phyloP scores from a whole-genome alignment of 92 coral and sea anemone species.

The Heteractis magnifica region DNA sequence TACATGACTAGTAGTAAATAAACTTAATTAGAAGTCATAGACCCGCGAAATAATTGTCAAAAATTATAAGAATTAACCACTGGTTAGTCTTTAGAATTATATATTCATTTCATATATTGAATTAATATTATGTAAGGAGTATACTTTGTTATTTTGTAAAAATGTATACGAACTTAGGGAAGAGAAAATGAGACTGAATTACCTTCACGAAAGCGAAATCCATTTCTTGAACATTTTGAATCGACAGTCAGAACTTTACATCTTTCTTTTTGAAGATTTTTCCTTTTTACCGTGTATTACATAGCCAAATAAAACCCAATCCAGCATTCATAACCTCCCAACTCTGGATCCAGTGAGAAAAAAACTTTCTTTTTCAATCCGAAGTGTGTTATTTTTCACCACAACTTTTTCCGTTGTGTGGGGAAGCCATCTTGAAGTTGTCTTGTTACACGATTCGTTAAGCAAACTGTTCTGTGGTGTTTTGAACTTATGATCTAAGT shows the following conservation, averaged over 20 bases:
- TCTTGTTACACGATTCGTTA: slow-evolving; percentile 10
- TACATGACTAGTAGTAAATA: background rate
- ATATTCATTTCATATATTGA: background rate
- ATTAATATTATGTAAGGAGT: background rate
- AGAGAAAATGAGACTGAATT: background rate
- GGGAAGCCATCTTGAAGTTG: slow-evolving; percentile 23
- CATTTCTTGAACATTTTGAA: background rate
- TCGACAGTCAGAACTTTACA: background rate
- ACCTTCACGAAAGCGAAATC: background rate
- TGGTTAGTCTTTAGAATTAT: background rate
- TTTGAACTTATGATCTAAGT: slow-evolving; percentile 11
- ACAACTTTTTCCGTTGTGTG: background rate
- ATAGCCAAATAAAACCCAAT: background rate
- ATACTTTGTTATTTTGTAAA: background rate
- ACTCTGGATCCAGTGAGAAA: background rate
- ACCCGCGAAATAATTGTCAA: background rate
- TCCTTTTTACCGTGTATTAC: background rate
- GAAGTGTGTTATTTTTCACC: background rate
- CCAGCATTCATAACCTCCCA: background rate
- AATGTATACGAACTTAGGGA: background rate
- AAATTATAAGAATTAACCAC: background rate
- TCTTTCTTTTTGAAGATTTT: background rate
- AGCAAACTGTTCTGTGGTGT: slow-evolving; percentile 20
- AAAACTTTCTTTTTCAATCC: background rate
- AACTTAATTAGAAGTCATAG: background rate